Evolutionary conservation across 2,797 vertebrate genomes (phyloP).

Genomic region (Pyrocephalus nanus): DNA sequence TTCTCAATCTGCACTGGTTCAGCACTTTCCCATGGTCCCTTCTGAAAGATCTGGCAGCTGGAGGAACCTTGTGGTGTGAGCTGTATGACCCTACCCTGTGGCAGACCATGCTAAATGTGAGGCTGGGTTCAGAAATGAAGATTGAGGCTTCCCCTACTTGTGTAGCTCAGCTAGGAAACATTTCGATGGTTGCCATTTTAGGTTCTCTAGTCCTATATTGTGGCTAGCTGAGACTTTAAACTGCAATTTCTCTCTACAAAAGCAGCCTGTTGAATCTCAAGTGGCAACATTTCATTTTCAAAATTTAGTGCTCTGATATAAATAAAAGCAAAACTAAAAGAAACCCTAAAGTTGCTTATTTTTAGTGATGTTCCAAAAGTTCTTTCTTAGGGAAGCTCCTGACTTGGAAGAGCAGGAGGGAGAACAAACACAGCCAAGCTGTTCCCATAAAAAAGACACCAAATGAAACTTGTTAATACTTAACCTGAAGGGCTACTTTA

Average conservation of each 20-base stretch:
- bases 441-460: not conserved
- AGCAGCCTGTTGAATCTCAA: not conserved
- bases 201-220: not conserved
- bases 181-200: not conserved
- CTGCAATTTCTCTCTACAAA: not conserved
- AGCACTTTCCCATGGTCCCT: not conserved
- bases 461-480: not conserved
- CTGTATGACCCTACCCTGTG: not conserved
- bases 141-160: not conserved
- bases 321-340: not conserved
- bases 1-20: not conserved
- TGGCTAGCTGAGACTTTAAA: not conserved
- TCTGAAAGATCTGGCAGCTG: not conserved
- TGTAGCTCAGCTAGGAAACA: not conserved
- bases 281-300: not conserved
- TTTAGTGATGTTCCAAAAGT: not conserved
- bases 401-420: not conserved
- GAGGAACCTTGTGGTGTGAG: rapidly evolving
- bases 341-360: not conserved
- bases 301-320: not conserved
- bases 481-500: not conserved
- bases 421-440: not conserved
- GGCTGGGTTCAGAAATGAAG: not conserved
- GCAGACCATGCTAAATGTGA: not conserved
- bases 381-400: not conserved